Evolutionary conservation across 2,888 invertebrate genomes (phyloP).

Genomic region (Artemia sinica): DNA sequence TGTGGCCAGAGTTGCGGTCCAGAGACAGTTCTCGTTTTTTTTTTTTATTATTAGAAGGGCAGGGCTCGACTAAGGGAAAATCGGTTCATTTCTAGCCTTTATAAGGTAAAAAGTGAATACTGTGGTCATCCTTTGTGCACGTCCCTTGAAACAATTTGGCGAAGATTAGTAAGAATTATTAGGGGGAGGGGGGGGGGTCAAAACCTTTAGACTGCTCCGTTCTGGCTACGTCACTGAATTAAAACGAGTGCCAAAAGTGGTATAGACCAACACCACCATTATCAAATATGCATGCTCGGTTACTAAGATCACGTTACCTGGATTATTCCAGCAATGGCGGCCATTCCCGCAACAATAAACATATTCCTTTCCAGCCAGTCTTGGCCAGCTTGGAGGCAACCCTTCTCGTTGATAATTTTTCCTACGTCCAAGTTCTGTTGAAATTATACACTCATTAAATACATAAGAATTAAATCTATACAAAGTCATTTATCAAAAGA

Average conservation of each 20-base stretch:
- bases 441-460: constrained; percentile 17
- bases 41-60: too few species aligned
- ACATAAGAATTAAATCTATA: constrained; percentile 14
- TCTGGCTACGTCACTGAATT: neutral
- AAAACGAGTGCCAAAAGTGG: neutral
- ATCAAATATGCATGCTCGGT: too few species aligned
- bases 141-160: too few species aligned
- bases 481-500: neutral
- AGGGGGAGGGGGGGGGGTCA: too few species aligned
- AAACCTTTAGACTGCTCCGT: neutral
- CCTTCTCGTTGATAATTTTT: constrained; percentile 67
- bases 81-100: too few species aligned
- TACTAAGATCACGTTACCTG: constrained; percentile 47
- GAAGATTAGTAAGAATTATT: too few species aligned
- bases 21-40: too few species aligned
- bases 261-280: neutral
- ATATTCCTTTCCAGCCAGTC: constrained; percentile 90
- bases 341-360: constrained; percentile 71
- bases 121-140: too few species aligned
- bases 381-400: constrained; percentile 81
- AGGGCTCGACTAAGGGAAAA: too few species aligned
- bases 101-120: too few species aligned
- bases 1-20: too few species aligned
- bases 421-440: constrained; percentile 54
- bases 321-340: constrained; percentile 73